Base-by-base conservation (phyloP, 2,797 vertebrate genomes). In the Pseudochirops corinnae region DNA sequence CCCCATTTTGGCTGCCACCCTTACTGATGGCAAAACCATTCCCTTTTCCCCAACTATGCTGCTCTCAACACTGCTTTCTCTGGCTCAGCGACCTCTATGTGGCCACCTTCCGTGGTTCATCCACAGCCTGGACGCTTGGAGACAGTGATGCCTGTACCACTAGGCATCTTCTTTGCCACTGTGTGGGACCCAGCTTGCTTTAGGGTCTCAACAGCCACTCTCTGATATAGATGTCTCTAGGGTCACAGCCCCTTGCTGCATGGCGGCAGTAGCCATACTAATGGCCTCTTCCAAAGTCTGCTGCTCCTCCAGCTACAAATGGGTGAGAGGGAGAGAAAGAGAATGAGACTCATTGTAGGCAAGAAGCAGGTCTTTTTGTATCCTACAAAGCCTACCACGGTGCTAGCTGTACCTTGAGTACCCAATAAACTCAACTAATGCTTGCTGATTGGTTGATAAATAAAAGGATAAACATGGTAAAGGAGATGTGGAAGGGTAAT, bases 271-370 rank as follows among this genome's bases (percentile, higher is more conserved):
- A 53, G 98, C 98, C 98, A 98, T 97, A 28, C 98, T 98, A 95
- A 99, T 98, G 93, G 98, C 98, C 56, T 99, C 99, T 60, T 99
- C 98, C 97, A 99, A 96, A 26, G 98, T 99, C 97, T 98, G 99
- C 97, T 99, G 99, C 55, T 99, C 98, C 97, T 99, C 99, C 50
- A 99, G 92, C 99, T 99, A 96, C 67, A 91, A 93, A 39, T 6
- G 31, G 67, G 18, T 46, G 33, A 28, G 87, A 29, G 46, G 57
- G 90, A 12, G 91, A 93, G 58, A 29, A 31, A 56, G 12, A 56
- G 26, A 53, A 24, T 97, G 67, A 96, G 74, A 50, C 13, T 21
- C 46, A n/a, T 5, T 12, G 74, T 87, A 87, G 74, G 24, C 39
- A 14, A 87, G 14, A 28, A 52, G 14, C 31, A 16, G 12, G 53